These are phyloP conservation scores for Cherax destructor DNA, from an alignment of 1,140 invertebrate genomes.

Conservation along the genomic window DNA sequence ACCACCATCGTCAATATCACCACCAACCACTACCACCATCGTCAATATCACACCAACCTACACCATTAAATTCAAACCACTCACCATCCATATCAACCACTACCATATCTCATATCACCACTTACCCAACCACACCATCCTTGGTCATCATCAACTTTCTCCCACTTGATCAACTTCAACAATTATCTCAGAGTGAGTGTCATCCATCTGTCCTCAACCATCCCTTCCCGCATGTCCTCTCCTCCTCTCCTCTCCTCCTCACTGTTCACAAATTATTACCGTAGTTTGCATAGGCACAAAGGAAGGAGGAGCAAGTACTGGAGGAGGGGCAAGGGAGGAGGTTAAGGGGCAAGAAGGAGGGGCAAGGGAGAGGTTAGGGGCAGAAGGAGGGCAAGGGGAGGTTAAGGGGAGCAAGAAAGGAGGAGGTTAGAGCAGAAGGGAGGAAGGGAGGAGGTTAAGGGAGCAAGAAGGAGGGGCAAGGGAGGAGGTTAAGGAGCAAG, in stretches of 20 bases:
- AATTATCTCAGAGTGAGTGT: conserved; percentile 31
- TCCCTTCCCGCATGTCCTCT: too few relatives aligned
- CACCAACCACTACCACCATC: too few relatives aligned
- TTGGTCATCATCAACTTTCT: conserved; percentile 21
- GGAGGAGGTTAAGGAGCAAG: neutral
- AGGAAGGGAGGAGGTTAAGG: neutral
- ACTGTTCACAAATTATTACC: conserved; percentile 14
- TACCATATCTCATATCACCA: too few relatives aligned
- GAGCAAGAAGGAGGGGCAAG: neutral
- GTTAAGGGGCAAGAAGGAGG: neutral
- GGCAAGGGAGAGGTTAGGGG: neutral
- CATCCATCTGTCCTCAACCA: conserved; percentile 6
- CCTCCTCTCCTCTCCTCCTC: neutral
- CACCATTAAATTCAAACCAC: too few relatives aligned
- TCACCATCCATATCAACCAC: too few relatives aligned
- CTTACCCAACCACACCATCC: neutral
- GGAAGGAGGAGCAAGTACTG: neutral
- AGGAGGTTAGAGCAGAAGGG: neutral
- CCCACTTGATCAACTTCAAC: conserved; percentile 23
- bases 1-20: too few relatives aligned
- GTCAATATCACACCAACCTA: too few relatives aligned
- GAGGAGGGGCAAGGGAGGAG: neutral
- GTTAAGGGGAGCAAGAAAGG: neutral
- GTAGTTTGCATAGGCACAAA: conserved; percentile 22
- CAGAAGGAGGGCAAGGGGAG: neutral